Conservation (phyloP, 2,113 vertebrate species). For the Acanthochromis polyacanthus region DNA sequence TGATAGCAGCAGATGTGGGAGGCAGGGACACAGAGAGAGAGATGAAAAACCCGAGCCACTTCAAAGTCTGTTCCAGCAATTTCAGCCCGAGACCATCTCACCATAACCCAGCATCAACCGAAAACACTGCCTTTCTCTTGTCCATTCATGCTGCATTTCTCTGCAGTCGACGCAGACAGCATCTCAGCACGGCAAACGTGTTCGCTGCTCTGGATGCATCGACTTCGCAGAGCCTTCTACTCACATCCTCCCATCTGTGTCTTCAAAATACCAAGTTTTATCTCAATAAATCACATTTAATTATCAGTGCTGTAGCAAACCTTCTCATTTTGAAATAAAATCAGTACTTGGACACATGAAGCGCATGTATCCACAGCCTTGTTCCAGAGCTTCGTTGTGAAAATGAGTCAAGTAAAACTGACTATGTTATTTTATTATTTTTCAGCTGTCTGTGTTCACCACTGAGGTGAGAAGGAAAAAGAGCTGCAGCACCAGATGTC, state of each 20-base stretch:
- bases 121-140: conserved; percentile 49
- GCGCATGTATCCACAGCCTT: too few species aligned
- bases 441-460: neutral
- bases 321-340: too few species aligned
- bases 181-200: conserved; percentile 35
- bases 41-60: conserved; percentile 56
- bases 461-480: neutral
- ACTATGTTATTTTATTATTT: neutral
- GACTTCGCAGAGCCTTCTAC: neutral
- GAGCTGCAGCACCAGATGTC: neutral
- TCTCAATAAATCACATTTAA: neutral
- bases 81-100: conserved; percentile 45
- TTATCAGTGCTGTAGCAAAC: too few species aligned
- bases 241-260: neutral
- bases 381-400: neutral
- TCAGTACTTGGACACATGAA: too few species aligned
- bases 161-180: conserved; percentile 18
- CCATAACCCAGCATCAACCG: conserved; percentile 33
- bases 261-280: neutral
- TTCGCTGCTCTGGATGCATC: conserved; percentile 2
- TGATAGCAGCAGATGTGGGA: conserved; percentile 71
- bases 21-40: conserved; percentile 56
- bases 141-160: conserved; percentile 44
- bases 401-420: neutral
- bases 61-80: conserved; percentile 73